A percentile compares a stretch with the other conserved stretches of the same genome.
phyloP scores from a whole-genome alignment of 2,888 invertebrate species.

The Lycia hirtaria region DNA sequence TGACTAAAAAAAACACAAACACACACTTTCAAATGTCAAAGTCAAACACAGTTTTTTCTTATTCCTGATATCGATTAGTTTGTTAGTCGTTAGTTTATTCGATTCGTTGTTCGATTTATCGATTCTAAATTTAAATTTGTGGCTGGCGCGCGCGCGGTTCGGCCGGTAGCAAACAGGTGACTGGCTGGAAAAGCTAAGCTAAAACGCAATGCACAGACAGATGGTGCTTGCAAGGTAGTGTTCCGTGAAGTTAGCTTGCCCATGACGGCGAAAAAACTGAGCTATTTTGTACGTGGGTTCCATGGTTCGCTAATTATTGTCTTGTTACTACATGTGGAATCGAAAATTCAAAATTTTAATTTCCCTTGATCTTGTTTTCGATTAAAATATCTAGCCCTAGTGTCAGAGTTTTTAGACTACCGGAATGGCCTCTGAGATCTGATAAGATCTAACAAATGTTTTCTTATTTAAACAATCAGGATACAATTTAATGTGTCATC shows the following conservation, averaged over 20 bases:
- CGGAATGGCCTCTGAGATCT: too few species aligned
- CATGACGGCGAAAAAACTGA: slow-evolving; percentile 67
- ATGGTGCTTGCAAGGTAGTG: slow-evolving; percentile 22
- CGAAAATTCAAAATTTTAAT: too few species aligned
- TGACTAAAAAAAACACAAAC: slow-evolving; percentile 44
- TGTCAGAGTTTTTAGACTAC: too few species aligned
- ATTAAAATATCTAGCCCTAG: too few species aligned
- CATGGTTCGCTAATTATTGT: slow-evolving; percentile 34
- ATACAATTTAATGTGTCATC: too few species aligned
- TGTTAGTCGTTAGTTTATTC: slow-evolving; percentile 63
- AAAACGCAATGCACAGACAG: slow-evolving; percentile 12
- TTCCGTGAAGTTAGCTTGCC: slow-evolving; percentile 52
- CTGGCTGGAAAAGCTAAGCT: slow-evolving; percentile 55
- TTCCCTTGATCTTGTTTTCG: too few species aligned
- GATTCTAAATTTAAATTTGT: slow-evolving; percentile 47
- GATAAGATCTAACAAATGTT: too few species aligned
- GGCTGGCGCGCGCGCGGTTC: slow-evolving; percentile 68
- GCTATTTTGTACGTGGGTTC: slow-evolving; percentile 65
- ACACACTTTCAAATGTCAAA: slow-evolving; percentile 50
- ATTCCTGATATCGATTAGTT: slow-evolving; percentile 49
- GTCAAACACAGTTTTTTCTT: slow-evolving; percentile 51
- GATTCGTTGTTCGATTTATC: slow-evolving; percentile 60
- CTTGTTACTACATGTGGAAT: not conserved
- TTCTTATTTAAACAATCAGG: too few species aligned
- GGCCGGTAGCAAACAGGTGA: slow-evolving; percentile 79